Conservation (phyloP, 1,140 invertebrate species). For the Holcopasites calliopsidis region DNA sequence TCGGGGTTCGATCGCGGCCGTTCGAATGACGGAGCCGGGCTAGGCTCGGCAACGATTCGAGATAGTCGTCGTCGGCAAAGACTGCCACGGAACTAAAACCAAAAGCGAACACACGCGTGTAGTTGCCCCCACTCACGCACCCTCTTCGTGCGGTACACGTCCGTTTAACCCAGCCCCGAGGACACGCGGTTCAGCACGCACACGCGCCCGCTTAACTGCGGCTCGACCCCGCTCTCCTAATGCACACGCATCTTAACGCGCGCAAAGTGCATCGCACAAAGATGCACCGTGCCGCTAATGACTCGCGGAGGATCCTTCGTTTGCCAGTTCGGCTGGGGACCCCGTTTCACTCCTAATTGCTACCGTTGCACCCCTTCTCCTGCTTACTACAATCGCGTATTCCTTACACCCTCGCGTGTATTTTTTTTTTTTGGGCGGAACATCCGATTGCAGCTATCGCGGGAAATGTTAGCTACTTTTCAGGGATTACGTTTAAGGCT, state of each 20-base stretch:
- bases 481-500: not conserved
- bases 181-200: constrained; percentile 10
- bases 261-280: not conserved
- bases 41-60: constrained; percentile 11
- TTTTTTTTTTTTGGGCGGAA: too few relatives aligned
- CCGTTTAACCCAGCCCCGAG: constrained; percentile 20
- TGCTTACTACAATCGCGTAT: too few relatives aligned
- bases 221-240: not conserved
- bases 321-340: not conserved
- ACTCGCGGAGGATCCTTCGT: not conserved
- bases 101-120: constrained; percentile 72
- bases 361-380: too few relatives aligned
- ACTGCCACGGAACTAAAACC: constrained; percentile 72
- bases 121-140: constrained; percentile 62
- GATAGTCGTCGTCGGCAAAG: constrained; percentile 57
- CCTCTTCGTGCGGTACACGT: constrained; percentile 46
- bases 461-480: too few relatives aligned
- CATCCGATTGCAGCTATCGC: too few relatives aligned
- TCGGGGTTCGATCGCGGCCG: not conserved
- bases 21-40: not conserved
- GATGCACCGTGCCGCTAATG: constrained; percentile 21
- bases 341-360: not conserved
- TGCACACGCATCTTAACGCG: constrained; percentile 4
- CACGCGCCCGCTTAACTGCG: constrained; percentile 2
- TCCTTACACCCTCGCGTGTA: too few relatives aligned